These are phyloP conservation scores for Drosophila malerkotliana DNA, from an alignment of 1,140 invertebrate species.

Conservation along the genomic window DNA sequence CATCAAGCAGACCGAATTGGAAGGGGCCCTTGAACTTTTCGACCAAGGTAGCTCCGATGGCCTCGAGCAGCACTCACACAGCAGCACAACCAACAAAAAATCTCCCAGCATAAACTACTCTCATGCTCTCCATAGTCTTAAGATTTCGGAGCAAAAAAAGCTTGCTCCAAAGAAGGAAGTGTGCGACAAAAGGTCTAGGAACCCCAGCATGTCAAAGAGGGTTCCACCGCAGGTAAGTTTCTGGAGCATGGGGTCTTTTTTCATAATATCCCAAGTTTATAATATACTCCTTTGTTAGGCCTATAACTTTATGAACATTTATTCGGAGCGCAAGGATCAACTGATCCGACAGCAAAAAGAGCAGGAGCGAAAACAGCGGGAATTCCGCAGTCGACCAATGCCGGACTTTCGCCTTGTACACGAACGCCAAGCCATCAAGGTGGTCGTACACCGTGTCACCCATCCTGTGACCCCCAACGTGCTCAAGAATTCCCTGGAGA, in stretches of 20 bases:
- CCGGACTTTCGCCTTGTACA: constrained; percentile 58
- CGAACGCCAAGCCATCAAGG: constrained; percentile 17
- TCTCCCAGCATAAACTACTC: no score
- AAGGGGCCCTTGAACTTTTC: no score
- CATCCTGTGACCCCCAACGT: constrained; percentile 62
- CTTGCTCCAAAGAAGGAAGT: not conserved
- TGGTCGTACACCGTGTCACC: constrained; percentile 43
- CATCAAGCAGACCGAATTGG: no score
- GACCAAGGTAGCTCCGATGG: no score
- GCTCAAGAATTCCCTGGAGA: constrained; percentile 32
- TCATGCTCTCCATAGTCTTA: not conserved
- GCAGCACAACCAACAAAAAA: not conserved
- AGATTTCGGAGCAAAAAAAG: not conserved
- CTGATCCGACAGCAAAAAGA: constrained; percentile 19
- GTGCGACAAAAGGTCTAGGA: not conserved
- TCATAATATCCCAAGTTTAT: not conserved
- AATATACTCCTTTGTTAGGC: constrained; percentile 15
- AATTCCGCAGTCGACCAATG: constrained; percentile 68
- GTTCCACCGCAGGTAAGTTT: not conserved
- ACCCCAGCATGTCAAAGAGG: not conserved
- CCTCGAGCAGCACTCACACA: no score
- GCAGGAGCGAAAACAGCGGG: constrained; percentile 47
- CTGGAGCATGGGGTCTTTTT: no score
- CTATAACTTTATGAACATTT: constrained; percentile 67
- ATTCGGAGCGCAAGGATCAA: constrained; percentile 48